phyloP scores from a whole-genome alignment of 2,797 vertebrate genomes.

The Triplophysa yarkandensis region DNA sequence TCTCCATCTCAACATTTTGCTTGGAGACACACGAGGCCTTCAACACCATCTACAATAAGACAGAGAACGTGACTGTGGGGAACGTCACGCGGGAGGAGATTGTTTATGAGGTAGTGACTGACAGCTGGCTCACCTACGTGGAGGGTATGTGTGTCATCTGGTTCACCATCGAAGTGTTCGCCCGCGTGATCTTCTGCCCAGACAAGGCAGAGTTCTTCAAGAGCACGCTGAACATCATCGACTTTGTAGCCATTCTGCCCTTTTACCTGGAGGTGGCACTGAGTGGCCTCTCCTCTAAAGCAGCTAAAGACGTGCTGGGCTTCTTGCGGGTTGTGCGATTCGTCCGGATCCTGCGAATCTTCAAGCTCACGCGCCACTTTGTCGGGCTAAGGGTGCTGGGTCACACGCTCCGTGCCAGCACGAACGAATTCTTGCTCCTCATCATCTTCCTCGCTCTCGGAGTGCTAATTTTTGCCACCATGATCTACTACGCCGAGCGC shows the following conservation, averaged over 20 bases:
- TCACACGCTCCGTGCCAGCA: constrained; percentile 95
- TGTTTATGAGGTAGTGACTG: constrained; percentile 88
- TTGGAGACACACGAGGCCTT: constrained; percentile 97
- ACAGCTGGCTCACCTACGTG: constrained; percentile 96
- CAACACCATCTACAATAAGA: constrained; percentile 98
- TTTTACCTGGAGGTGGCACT: constrained; percentile 98
- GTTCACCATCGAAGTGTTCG: constrained; percentile 98
- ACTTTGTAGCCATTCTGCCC: constrained; percentile 98
- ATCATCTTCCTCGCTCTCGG: constrained; percentile 98
- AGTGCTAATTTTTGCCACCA: constrained; percentile 97
- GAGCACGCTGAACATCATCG: constrained; percentile 97
- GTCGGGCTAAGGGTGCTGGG: constrained; percentile 94
- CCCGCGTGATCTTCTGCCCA: constrained; percentile 95
- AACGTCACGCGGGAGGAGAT: constrained; percentile 89
- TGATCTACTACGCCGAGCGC: constrained; percentile 99
- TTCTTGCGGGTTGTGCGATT: constrained; percentile 97
- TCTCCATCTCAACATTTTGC: constrained; percentile 99
- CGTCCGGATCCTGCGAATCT: constrained; percentile 96
- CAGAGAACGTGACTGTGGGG: constrained; percentile 86
- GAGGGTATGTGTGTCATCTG: constrained; percentile 98
- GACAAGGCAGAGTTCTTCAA: constrained; percentile 98
- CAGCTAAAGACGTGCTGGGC: constrained; percentile 96
- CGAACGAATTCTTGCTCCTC: constrained; percentile 97
- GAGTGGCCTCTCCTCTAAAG: constrained; percentile 95
- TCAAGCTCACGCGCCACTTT: constrained; percentile 97